Evolutionary conservation across 1,140 invertebrate species (phyloP).

Genomic region (Ips typographus): DNA sequence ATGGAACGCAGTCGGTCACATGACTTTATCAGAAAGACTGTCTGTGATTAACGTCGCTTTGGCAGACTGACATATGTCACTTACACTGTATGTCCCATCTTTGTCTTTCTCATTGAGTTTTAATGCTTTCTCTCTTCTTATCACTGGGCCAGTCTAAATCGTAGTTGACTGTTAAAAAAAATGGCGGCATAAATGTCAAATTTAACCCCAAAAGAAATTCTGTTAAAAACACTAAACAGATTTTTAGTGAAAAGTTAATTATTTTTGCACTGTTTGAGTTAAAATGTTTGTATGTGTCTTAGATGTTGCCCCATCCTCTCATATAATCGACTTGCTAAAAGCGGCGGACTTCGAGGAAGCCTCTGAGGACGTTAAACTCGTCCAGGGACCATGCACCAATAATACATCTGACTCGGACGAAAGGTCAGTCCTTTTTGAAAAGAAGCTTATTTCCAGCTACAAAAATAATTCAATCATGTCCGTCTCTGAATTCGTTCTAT

Average conservation of each 20-base stretch:
- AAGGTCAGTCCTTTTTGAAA: neutral
- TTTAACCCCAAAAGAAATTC: neutral
- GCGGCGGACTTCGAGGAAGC: constrained; percentile 10
- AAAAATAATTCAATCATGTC: no score
- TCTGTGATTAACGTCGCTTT: no score
- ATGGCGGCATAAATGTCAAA: neutral
- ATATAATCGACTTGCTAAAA: constrained; percentile 11
- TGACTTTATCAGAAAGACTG: no score
- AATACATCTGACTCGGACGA: neutral
- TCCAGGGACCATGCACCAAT: constrained; percentile 16
- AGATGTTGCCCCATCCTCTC: neutral
- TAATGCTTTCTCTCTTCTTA: no score
- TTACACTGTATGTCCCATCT: no score
- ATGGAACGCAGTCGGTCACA: no score
- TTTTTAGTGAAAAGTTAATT: neutral
- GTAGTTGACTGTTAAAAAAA: neutral
- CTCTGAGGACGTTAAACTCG: neutral
- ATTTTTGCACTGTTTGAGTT: neutral
- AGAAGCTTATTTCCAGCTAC: neutral
- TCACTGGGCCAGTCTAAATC: no score
- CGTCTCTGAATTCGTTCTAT: no score
- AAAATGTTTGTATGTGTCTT: neutral
- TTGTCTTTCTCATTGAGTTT: no score
- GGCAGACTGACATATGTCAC: no score
- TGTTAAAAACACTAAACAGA: neutral